These are phyloP conservation scores for Tragelaphus scriptus DNA, from an alignment of 2,113 vertebrate species.

Conservation along the genomic window DNA sequence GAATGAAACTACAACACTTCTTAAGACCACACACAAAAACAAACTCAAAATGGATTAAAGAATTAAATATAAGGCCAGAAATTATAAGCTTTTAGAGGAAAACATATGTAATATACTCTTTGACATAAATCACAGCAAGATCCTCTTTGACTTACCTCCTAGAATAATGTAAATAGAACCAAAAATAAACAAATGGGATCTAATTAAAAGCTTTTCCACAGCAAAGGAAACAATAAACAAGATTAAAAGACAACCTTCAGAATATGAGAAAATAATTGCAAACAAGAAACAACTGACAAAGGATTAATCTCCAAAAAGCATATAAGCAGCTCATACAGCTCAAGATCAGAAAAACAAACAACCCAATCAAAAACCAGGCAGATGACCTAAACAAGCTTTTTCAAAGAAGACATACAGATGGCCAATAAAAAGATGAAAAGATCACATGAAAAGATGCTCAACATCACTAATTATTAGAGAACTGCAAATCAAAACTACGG, in stretches of 20 bases:
- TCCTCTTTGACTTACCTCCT: not conserved
- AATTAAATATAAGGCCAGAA: not conserved
- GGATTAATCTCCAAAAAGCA: not conserved
- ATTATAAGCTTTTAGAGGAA: not conserved
- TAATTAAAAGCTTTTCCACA: not conserved
- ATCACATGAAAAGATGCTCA: not conserved
- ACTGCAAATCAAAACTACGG: fast-evolving
- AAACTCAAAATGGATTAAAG: not conserved
- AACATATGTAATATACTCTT: not conserved
- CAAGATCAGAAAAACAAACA: not conserved
- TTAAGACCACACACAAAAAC: not conserved
- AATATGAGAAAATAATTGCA: not conserved
- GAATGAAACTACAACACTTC: not conserved
- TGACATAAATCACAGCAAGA: not conserved
- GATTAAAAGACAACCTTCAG: not conserved
- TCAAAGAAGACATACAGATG: not conserved
- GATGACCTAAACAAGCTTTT: not conserved
- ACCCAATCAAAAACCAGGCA: not conserved
- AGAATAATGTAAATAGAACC: not conserved
- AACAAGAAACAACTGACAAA: not conserved
- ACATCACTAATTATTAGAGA: not conserved
- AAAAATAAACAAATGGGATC: not conserved
- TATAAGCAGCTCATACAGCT: not conserved
- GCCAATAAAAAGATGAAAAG: not conserved
- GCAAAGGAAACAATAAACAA: not conserved